Evolutionary conservation across 1,140 invertebrate species (phyloP), one percentile per base, ranked within the genome.

Genomic region (Lasioglossum albipes): DNA sequence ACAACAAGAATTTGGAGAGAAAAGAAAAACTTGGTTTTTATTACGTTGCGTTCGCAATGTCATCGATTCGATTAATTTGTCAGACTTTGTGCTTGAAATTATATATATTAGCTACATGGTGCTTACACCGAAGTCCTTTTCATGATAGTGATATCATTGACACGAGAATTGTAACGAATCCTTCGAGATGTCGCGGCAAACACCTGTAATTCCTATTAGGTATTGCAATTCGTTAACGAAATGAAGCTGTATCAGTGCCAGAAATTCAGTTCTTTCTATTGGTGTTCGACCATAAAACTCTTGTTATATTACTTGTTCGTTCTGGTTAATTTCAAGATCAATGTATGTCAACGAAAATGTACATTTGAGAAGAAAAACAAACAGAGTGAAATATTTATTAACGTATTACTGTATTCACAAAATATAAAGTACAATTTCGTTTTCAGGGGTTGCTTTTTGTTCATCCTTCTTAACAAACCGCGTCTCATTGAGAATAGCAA

Each of bases 401-500:
- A 64, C 20, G 52, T 68, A 81, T 61, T 79, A 79, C 12, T 75
- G 57, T 75, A 75, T 75, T 52, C 68, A 36, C 42, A 69, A 81
- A 76, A 81, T 81, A 81, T 76, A 81, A 54, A 31, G 31, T 81
- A 76, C 65, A 69, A 64, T 76, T 76, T 61, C n/a, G 71, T 80
- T 80, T 80, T 67, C 71, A 75, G 62, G 3, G 42, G 52, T 6
- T 54, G 45, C 52, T 18, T 54, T 18, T 18, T 20, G 13, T 42
- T 6, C 5, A 22, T 27, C 20, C 64, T 13, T 3, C 3, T 49
- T 49, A 13, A 49, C 45, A 12, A 49, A 49, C 5, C 36, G 36
- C 36, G 36, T 5, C 3, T 5, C 36, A 36, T 36, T 36, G 36
- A 36, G 36, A 36, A 36, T 36, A 36, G 36, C 36, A 36, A 36